phyloP scores from a whole-genome alignment of 2,113 vertebrate genomes.

The Thunnus thynnus region DNA sequence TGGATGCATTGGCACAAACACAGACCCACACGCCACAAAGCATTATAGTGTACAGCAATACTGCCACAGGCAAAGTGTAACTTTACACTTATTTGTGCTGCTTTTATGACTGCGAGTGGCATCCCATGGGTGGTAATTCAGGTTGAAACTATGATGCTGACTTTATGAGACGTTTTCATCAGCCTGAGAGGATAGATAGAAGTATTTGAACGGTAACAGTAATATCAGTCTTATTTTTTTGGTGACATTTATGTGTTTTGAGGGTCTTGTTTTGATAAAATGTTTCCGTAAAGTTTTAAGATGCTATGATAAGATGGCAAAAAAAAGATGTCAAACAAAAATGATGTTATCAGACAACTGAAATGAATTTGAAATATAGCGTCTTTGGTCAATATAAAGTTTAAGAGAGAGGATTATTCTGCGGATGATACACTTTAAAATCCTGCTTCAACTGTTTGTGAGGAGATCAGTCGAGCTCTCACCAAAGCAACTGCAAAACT shows the following conservation, averaged over 20 bases:
- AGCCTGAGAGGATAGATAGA: neutral
- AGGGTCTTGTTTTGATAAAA: neutral
- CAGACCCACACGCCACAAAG: constrained; percentile 14
- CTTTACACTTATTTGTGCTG: constrained; percentile 10
- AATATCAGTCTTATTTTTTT: neutral
- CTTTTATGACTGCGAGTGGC: neutral
- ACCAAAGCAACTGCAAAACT: constrained; percentile 34
- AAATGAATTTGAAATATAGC: neutral
- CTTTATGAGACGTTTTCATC: constrained; percentile 22
- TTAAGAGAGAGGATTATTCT: neutral
- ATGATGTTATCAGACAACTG: neutral
- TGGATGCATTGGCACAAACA: neutral
- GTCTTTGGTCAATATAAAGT: neutral
- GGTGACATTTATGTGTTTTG: constrained; percentile 1
- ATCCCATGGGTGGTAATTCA: constrained; percentile 17
- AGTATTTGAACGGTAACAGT: neutral
- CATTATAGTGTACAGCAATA: neutral
- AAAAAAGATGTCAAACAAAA: too few species aligned
- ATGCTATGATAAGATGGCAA: neutral
- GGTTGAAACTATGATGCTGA: constrained; percentile 10
- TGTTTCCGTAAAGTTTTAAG: neutral
- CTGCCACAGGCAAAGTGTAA: constrained; percentile 25
- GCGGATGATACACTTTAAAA: constrained; percentile 1
- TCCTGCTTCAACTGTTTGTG: neutral
- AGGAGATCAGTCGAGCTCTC: constrained; percentile 23